Evolutionary conservation across 2,888 invertebrate genomes (phyloP).

Genomic region (Gastrophysa polygoni): DNA sequence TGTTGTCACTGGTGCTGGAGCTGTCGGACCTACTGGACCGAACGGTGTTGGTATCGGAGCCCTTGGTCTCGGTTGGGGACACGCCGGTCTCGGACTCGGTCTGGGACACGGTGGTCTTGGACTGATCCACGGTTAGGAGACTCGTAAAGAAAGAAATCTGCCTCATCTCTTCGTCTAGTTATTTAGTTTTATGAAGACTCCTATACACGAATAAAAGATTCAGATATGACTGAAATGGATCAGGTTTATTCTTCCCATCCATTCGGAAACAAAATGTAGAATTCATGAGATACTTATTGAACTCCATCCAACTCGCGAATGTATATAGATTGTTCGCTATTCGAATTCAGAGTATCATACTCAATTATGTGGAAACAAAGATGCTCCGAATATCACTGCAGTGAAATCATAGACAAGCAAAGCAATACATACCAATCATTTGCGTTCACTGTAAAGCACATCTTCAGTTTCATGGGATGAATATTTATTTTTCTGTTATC

Average conservation of each 20-base stretch:
- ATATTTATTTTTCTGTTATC: no score
- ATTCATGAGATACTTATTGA: no score
- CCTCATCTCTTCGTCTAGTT: background rate
- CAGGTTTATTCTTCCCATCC: background rate
- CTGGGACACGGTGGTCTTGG: conserved; percentile 7
- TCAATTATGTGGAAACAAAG: no score
- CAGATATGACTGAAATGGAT: background rate
- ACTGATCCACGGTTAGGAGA: conserved; percentile 8
- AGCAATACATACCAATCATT: no score
- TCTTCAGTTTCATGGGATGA: no score
- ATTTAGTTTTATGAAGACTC: background rate
- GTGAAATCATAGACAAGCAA: no score
- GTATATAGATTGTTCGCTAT: no score
- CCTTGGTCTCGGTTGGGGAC: conserved; percentile 11
- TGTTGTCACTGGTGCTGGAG: conserved; percentile 31
- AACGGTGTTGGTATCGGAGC: conserved; percentile 21
- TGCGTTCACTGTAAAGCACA: no score
- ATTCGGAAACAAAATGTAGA: background rate
- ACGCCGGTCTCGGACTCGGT: conserved; percentile 6
- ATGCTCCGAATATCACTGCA: no score
- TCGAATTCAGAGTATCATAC: no score
- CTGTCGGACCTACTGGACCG: conserved; percentile 31
- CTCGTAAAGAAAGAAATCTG: background rate
- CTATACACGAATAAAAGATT: background rate
- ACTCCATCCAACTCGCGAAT: no score